These are phyloP conservation scores for Lasius platythorax DNA, from an alignment of 2,888 invertebrate species.

Conservation along the genomic window DNA sequence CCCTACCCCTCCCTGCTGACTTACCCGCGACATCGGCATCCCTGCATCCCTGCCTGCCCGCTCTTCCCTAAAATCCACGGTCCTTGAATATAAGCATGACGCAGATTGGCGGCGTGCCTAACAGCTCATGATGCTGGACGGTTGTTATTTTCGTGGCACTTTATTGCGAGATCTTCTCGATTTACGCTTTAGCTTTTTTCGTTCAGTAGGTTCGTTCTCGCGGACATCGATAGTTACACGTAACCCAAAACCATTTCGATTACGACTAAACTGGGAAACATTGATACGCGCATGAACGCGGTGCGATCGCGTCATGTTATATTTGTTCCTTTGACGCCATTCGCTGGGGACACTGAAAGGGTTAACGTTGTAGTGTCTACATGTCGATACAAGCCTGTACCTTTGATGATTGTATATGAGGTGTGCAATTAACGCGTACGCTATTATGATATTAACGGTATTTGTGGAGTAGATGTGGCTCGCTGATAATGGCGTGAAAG, in stretches of 20 bases:
- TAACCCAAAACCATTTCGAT: neutral
- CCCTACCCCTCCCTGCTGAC: constrained; percentile 40
- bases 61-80: constrained; percentile 30
- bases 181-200: neutral
- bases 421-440: constrained; percentile 33
- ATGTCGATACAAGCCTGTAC: constrained; percentile 46
- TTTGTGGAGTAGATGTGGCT: constrained; percentile 32
- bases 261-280: neutral
- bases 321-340: constrained; percentile 46
- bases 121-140: neutral
- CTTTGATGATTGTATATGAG: constrained; percentile 38
- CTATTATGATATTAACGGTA: constrained; percentile 51
- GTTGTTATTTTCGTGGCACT: constrained; percentile 30
- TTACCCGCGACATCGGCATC: constrained; percentile 53
- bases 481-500: neutral
- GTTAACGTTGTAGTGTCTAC: constrained; percentile 33
- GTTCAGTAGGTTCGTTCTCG: neutral
- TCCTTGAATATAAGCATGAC: constrained; percentile 31
- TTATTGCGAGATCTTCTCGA: constrained; percentile 1
- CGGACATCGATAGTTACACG: neutral
- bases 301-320: constrained; percentile 36
- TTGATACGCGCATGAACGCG: neutral
- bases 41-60: constrained; percentile 26
- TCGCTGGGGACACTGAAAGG: constrained; percentile 28
- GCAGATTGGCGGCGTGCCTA: constrained; percentile 48